Evolutionary conservation across 2,113 vertebrate genomes (phyloP).

Genomic region (Eonycteris spelaea): DNA sequence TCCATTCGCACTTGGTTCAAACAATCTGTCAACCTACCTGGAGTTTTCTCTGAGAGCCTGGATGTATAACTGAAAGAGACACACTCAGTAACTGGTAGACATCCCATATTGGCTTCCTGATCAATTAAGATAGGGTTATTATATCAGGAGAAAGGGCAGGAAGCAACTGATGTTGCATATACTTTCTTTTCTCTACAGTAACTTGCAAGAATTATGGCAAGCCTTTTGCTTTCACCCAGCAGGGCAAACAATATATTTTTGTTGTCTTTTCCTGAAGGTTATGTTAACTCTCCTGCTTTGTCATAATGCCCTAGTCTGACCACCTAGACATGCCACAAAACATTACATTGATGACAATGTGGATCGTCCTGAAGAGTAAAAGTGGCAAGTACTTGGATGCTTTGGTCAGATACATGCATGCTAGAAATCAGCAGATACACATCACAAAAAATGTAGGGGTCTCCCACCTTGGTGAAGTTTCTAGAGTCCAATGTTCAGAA

Average conservation of each 20-base stretch:
- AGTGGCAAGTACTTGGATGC: background rate
- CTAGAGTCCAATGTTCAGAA: background rate
- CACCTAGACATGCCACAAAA: background rate
- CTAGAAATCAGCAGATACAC: background rate
- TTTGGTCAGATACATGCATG: background rate
- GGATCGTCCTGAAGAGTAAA: background rate
- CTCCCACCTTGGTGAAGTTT: background rate
- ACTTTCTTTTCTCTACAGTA: background rate
- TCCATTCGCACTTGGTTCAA: background rate
- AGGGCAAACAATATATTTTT: background rate
- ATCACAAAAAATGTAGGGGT: background rate
- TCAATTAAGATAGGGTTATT: background rate
- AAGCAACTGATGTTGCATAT: background rate
- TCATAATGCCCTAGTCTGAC: background rate
- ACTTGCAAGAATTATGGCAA: background rate
- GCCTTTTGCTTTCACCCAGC: background rate
- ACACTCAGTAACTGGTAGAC: background rate
- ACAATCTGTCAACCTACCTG: background rate
- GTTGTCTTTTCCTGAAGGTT: constrained; percentile 9
- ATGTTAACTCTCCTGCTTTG: background rate
- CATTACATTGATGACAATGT: background rate
- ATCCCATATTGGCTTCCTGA: background rate
- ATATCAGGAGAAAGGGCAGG: background rate
- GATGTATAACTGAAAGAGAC: background rate
- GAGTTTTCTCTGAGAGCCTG: background rate